Percentiles rank a stretch among this genome's conserved stretches.
These are phyloP conservation scores for Smutsia gigantea DNA, from an alignment of 2,797 vertebrate genomes.

Conservation along the genomic window DNA sequence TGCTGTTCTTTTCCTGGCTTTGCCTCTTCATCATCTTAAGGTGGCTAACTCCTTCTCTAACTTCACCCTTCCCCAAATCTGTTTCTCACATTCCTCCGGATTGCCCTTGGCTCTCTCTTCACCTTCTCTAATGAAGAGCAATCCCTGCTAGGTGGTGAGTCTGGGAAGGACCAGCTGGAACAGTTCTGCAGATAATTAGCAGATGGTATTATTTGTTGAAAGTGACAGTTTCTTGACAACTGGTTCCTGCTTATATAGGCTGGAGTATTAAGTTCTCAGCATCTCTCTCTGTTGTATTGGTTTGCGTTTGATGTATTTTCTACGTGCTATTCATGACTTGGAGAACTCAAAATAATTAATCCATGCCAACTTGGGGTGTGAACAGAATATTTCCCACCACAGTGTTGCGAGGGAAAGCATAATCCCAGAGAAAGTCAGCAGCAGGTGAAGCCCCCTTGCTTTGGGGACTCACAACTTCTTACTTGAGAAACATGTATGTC, in stretches of 20 bases:
- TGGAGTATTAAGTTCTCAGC: slow-evolving; percentile 57
- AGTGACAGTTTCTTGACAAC: slow-evolving; percentile 67
- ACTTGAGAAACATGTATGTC: background rate
- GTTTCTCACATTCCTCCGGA: background rate
- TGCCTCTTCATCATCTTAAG: background rate
- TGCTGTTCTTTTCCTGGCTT: background rate
- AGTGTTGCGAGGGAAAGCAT: background rate
- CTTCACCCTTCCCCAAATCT: background rate
- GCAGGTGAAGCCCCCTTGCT: background rate
- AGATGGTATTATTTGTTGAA: slow-evolving; percentile 34
- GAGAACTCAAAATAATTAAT: slow-evolving; percentile 24
- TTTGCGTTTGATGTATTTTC: slow-evolving; percentile 60
- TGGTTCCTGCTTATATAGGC: background rate
- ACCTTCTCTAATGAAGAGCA: background rate
- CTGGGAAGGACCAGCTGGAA: background rate
- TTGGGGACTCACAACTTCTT: background rate
- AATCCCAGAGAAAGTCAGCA: slow-evolving; percentile 1
- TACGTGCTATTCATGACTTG: slow-evolving; percentile 67
- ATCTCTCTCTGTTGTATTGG: slow-evolving; percentile 52
- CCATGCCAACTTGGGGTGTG: slow-evolving; percentile 51
- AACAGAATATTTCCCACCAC: background rate
- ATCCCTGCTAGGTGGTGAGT: background rate
- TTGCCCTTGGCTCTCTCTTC: background rate
- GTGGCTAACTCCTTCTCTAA: background rate
- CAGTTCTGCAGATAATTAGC: slow-evolving; percentile 22